phyloP scores from a whole-genome alignment of 2,113 vertebrate genomes.

The Cairina moschata region DNA sequence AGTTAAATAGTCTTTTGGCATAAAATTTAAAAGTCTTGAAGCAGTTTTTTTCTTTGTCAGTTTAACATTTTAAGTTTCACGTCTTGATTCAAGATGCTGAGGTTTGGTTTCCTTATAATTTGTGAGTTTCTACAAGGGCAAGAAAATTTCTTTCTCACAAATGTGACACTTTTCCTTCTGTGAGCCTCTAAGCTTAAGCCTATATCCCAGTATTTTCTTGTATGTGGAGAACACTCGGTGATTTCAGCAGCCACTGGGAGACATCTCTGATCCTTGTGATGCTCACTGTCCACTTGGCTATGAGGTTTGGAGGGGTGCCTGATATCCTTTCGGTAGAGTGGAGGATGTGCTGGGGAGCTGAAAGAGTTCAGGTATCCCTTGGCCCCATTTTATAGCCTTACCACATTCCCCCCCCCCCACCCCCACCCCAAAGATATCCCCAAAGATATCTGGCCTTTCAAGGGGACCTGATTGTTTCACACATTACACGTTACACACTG shows the following conservation, averaged over 20 bases:
- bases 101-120: background rate
- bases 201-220: background rate
- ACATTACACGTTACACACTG: background rate
- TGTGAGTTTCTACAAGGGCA: background rate
- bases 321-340: background rate
- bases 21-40: background rate
- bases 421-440: background rate
- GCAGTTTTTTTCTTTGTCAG: background rate
- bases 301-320: background rate
- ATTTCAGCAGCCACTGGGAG: background rate
- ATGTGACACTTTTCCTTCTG: background rate
- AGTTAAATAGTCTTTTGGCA: background rate
- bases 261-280: background rate
- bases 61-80: background rate
- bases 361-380: background rate
- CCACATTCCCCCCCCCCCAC: background rate
- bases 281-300: accelerated
- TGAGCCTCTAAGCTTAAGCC: background rate
- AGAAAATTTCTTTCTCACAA: background rate
- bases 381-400: background rate
- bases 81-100: background rate
- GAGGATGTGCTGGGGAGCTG: background rate
- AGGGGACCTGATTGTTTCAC: accelerated
- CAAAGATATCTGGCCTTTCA: background rate
- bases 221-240: background rate